Percentiles rank a stretch among this genome's conserved stretches.
These are phyloP conservation scores for Pocota personata DNA, from an alignment of 2,888 invertebrate genomes.

Conservation along the genomic window DNA sequence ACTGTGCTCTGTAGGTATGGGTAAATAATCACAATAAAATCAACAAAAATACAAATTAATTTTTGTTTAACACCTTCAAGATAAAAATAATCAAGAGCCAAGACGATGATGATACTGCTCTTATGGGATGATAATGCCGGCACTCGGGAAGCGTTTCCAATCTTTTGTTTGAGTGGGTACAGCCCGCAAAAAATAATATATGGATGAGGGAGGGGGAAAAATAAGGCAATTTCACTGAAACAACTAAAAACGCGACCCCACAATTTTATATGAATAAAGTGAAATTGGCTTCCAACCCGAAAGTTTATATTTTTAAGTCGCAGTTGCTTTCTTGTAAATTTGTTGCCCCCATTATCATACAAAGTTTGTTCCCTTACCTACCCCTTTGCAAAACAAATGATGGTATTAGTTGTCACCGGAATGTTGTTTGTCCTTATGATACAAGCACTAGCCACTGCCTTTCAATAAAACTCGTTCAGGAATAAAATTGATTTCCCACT, in stretches of 20 bases:
- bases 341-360: not conserved
- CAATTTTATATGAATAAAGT: not conserved
- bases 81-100: conserved; percentile 1
- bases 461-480: not conserved
- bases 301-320: not conserved
- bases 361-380: conserved; percentile 26
- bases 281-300: not conserved
- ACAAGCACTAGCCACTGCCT: conserved; percentile 6
- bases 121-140: not conserved
- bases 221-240: not conserved
- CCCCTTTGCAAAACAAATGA: conserved; percentile 31
- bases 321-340: not conserved
- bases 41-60: not conserved
- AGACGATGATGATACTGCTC: not conserved
- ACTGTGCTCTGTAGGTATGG: not conserved
- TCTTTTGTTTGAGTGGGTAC: not conserved
- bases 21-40: not conserved
- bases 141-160: not conserved
- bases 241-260: not conserved
- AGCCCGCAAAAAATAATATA: not conserved
- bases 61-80: not conserved
- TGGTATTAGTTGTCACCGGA: not conserved
- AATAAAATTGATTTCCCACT: not conserved
- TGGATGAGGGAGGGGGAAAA: not conserved
- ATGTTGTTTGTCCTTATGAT: conserved; percentile 8